Base-by-base conservation (phyloP, 2,113 vertebrate species). In the Pterophyllum scalare region DNA sequence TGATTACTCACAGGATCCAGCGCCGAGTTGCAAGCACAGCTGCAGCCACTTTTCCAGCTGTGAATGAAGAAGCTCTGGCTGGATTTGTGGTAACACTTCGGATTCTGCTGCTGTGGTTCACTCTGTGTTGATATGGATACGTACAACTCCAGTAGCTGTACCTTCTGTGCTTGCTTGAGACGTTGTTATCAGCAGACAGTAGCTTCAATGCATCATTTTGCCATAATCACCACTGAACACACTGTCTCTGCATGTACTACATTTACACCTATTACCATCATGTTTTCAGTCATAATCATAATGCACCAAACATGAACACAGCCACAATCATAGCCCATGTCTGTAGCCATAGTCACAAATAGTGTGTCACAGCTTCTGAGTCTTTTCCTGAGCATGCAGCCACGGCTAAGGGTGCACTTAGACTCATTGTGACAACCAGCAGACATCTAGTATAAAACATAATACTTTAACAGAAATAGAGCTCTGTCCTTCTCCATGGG, bases 401-500 rank as follows among this genome's bases (percentile, higher is more conserved):
- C 46, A n/a, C 67, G 31, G 46, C 65, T 72, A 72, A 72, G 43
- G 65, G 65, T 31, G 65, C 46, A 72, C 67, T 72, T 72, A 72
- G 24, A 52, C 0, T 0, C 67, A 72, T 26, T 52, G 19, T 72
- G 46, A 31, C 67, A 72, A 72, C 67, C 67, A 72, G 67, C 26
- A 52, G 46, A 72, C 10, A 49, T 52, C 67, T 52, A 31, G 10
- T 52, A 6, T 54, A 54, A 26, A 31, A 52, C 11, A 72, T 31
- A 14, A 72, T 52, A 52, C 26, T 4, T 52, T 14, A 31, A 31
- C 52, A n/a, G 26, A 72, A 72, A 54, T 26, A 52, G 46, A 72
- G 43, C 13, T 54, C 67, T 72, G 46, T 1, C 26, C 54, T 54
- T 72, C 67, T 72, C 20, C 46, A n/a, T 72, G 26, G 26, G 26